Evolutionary conservation across 2,888 invertebrate genomes (phyloP).

Genomic region (Cacoxenus indagator): DNA sequence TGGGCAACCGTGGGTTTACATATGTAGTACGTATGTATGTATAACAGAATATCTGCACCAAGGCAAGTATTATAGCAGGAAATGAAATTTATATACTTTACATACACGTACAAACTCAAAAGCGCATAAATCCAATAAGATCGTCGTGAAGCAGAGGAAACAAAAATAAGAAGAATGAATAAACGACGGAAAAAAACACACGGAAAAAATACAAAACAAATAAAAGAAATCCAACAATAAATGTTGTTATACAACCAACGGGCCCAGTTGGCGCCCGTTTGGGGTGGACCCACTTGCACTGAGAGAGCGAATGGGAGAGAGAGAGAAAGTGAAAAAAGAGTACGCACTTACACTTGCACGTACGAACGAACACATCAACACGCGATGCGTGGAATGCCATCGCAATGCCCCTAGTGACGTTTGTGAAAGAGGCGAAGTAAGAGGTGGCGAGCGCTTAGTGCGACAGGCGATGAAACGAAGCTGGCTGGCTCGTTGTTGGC

Average conservation of each 20-base stretch:
- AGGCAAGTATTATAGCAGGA: neutral
- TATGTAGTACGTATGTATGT: neutral
- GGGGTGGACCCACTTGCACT: constrained; percentile 7
- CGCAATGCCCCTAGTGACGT: neutral
- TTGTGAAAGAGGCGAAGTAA: neutral
- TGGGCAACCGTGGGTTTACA: neutral
- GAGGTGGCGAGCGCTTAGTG: neutral
- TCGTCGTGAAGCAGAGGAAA: neutral
- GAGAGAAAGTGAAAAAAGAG: neutral
- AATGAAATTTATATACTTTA: neutral
- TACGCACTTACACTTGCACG: no score
- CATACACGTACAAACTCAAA: neutral
- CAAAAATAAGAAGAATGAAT: neutral
- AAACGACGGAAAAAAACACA: neutral
- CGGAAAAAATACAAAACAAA: neutral
- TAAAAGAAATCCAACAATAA: neutral
- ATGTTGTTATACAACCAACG: constrained; percentile 5
- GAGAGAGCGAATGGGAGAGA: neutral
- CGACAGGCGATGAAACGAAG: neutral
- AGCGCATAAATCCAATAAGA: neutral
- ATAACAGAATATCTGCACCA: neutral
- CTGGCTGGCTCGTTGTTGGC: constrained; percentile 11
- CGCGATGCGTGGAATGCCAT: neutral
- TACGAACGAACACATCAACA: neutral
- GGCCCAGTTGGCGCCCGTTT: constrained; percentile 9